phyloP scores from a whole-genome alignment of 2,113 vertebrate genomes.

The Promerops cafer region DNA sequence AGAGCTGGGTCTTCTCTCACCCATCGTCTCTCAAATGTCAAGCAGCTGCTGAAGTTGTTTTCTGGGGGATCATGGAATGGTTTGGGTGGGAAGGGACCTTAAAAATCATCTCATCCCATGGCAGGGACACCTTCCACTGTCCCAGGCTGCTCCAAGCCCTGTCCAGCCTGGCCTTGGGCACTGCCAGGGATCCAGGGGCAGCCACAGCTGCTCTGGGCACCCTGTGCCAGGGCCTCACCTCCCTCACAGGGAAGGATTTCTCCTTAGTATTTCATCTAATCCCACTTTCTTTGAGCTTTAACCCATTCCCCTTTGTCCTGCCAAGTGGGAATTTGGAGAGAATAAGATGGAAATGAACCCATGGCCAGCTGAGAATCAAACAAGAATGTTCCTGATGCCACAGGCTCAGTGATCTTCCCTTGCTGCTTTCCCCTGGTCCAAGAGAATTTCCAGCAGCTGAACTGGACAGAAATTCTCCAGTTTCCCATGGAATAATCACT shows the following conservation, averaged over 20 bases:
- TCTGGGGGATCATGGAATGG: not conserved
- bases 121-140: rapidly evolving
- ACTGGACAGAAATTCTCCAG: not conserved
- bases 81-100: not conserved
- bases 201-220: not conserved
- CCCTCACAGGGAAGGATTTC: not conserved
- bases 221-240: not conserved
- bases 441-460: not conserved
- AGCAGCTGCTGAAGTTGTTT: not conserved
- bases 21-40: rapidly evolving
- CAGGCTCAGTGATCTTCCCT: not conserved
- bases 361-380: not conserved
- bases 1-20: not conserved
- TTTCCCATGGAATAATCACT: not conserved
- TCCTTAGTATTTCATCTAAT: not conserved
- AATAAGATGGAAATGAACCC: not conserved
- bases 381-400: not conserved
- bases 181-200: not conserved
- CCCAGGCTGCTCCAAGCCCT: not conserved
- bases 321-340: not conserved
- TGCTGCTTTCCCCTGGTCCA: not conserved
- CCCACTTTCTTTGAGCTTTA: not conserved
- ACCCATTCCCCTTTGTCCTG: not conserved
- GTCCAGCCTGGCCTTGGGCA: not conserved
- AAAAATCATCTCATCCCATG: not conserved